A percentile compares a stretch with the other conserved stretches of the same genome.
Conservation (phyloP, 2,113 vertebrate genomes). For the Cynoglossus semilaevis region DNA sequence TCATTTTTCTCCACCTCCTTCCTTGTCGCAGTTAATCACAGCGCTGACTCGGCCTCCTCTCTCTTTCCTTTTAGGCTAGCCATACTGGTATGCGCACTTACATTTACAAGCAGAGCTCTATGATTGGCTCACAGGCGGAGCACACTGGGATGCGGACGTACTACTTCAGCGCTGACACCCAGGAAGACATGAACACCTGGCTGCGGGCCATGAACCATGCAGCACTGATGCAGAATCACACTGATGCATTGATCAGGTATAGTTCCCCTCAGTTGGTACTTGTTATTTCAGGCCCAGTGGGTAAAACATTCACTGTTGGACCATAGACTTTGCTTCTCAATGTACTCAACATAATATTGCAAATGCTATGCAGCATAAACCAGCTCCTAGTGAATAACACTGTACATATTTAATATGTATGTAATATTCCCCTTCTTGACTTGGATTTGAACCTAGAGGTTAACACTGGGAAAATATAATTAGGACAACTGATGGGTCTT, state of each 20-base stretch:
- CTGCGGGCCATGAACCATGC: slow-evolving; percentile 93
- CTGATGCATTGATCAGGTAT: slow-evolving; percentile 61
- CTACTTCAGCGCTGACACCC: slow-evolving; percentile 94
- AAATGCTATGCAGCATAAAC: no score
- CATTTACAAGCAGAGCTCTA: slow-evolving; percentile 85
- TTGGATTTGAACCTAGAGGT: no score
- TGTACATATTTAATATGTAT: no score
- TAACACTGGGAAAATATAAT: no score
- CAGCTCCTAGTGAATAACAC: no score
- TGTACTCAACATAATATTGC: no score
- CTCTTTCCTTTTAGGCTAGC: slow-evolving; percentile 78
- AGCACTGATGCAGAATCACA: slow-evolving; percentile 82
- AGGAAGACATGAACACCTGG: slow-evolving; percentile 94
- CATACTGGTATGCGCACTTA: slow-evolving; percentile 90
- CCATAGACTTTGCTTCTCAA: no score
- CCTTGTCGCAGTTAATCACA: background rate
- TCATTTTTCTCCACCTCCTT: background rate
- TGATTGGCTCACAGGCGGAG: slow-evolving; percentile 87
- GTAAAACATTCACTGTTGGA: no score
- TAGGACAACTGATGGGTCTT: no score
- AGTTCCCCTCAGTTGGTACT: no score
- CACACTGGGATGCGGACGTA: slow-evolving; percentile 93
- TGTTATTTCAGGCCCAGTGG: no score
- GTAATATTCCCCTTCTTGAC: no score
- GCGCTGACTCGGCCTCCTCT: slow-evolving; percentile 30